phyloP scores from a whole-genome alignment of 2,113 vertebrate genomes.

The Malaclemys terrapin region DNA sequence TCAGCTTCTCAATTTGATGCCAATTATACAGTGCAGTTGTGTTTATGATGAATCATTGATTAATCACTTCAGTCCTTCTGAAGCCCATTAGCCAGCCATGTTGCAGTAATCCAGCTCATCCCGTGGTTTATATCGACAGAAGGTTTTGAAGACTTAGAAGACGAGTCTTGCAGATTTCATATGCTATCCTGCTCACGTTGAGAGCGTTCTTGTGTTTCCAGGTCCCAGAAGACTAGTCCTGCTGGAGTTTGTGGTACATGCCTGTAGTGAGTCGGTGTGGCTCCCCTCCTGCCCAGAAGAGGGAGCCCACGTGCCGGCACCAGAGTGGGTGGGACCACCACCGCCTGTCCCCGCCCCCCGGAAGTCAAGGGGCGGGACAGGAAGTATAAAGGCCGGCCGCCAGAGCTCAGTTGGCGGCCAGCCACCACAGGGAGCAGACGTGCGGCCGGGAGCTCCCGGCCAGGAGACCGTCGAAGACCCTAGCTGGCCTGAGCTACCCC shows the following conservation, averaged over 20 bases:
- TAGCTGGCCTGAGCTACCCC: too few species aligned
- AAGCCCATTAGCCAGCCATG: not conserved
- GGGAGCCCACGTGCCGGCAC: too few species aligned
- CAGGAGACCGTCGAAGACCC: too few species aligned
- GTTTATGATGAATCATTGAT: conserved; percentile 23
- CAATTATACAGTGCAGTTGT: not conserved
- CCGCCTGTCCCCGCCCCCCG: too few species aligned
- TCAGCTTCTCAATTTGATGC: not conserved
- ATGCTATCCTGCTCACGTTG: not conserved
- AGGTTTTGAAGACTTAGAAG: not conserved
- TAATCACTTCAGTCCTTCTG: not conserved
- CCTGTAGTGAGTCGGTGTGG: too few species aligned
- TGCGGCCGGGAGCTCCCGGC: too few species aligned
- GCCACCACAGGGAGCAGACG: too few species aligned
- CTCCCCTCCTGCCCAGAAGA: too few species aligned
- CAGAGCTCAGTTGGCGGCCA: too few species aligned
- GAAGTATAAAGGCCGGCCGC: too few species aligned
- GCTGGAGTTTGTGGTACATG: not conserved
- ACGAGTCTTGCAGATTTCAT: not conserved
- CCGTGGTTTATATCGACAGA: not conserved
- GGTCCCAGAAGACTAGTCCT: not conserved
- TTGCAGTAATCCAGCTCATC: not conserved
- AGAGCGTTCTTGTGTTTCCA: not conserved
- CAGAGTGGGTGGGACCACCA: too few species aligned
- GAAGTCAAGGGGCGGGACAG: too few species aligned